A percentile compares a stretch with the other conserved stretches of the same genome.
Evolutionary conservation across 2,113 vertebrate species (phyloP).

Genomic region (Xerus inauris): DNA sequence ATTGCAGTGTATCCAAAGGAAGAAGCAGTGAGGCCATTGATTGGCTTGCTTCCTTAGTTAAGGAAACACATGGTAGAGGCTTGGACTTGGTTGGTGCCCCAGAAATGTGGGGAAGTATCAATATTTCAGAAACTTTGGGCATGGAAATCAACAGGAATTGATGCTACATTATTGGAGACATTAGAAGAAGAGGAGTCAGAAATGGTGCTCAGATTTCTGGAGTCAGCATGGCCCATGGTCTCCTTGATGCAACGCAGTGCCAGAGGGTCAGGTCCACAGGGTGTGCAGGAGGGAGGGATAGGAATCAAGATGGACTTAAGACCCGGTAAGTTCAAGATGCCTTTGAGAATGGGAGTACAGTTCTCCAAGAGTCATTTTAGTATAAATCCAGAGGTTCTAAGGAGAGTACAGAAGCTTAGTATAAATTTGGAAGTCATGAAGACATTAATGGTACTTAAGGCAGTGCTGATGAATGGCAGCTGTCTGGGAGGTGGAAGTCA

Average conservation of each 20-base stretch:
- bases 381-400: background rate
- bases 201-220: background rate
- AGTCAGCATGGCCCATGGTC: fast-evolving
- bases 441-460: background rate
- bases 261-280: background rate
- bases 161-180: too few relatives aligned
- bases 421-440: background rate
- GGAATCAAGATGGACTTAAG: background rate
- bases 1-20: background rate
- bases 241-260: fast-evolving
- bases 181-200: background rate
- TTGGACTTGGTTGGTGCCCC: too few relatives aligned
- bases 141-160: background rate
- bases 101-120: background rate
- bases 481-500: background rate
- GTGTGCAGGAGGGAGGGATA: fast-evolving
- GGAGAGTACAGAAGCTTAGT: background rate
- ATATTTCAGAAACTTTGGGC: background rate
- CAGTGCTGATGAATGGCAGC: fast-evolving
- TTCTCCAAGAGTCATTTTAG: background rate
- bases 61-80: background rate
- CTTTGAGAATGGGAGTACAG: background rate
- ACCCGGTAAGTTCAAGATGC: background rate
- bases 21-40: background rate
- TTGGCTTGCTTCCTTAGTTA: fast-evolving